Base-by-base conservation (phyloP, 92 coral and sea anemone genomes). In the Plumapathes pennacea region DNA sequence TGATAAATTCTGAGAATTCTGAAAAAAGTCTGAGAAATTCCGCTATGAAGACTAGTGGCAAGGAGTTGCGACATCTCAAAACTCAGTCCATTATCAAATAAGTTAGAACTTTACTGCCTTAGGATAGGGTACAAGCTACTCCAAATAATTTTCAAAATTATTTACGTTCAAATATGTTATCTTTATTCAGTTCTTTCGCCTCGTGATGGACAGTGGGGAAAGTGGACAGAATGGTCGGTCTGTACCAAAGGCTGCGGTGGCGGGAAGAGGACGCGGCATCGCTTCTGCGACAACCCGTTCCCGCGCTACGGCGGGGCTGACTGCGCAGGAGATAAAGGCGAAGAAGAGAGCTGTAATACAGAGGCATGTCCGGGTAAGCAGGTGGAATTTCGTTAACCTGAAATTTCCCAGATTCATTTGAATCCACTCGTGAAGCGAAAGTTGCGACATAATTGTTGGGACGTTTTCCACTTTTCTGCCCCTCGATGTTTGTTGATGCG, bases 271-370 rank as follows among this genome's bases (percentile, higher is more conserved):
- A 52, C 22, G 14, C 66, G 88, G 25, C 75, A 67, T 46, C 64
- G 88, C 15, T 81, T 81, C 57, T 81, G 88, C 25, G 51, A 67
- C 59, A 61, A 62, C 41, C 88, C 88, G 0, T 81, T 59, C 22
- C 88, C 88, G 0, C 42, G 18, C 19, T 78, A 81, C 27, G 73
- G 84, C 6, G 88, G 88, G 33, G 57, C 33, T 14, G 46, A 52
- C 11, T 77, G 84, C 30, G 51, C 17, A 2, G 84, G 77, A 27
- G 37, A 44, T 25, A 54, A 41, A 37, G 50, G 41, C 4, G 62
- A 60, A 40, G 32, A 45, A 5, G 73, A 62, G n/a, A 57, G 43
- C 10, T 82, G 89, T 31, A 82, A 75, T 39, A 82, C 62, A 4
- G 50, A 82, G 18, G 42, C 24, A 20, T 82, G 89, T 28, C 89